Evolutionary conservation across 1,140 invertebrate species (phyloP), one percentile per base, ranked within the genome.

Genomic region (Acromyrmex heyeri): DNA sequence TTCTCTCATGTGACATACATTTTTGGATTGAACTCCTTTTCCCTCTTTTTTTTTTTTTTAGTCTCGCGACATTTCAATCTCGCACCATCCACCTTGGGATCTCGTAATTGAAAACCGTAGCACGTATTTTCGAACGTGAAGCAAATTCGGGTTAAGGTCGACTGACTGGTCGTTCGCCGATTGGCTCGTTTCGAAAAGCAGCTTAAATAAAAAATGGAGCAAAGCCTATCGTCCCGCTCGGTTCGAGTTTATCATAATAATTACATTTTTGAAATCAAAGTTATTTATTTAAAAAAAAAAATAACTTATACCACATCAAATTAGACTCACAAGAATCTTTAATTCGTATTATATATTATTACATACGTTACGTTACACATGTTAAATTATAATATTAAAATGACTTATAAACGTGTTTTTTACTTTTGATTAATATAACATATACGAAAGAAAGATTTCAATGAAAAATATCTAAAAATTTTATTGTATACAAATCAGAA

Each of bases 111-210:
- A 24, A 86, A 89, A 91, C 53, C 75, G 62, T 64, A 77, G 44
- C 65, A 78, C 53, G 81, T 87, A 87, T 86, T 90, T 91, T 87
- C 64, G 72, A 88, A 89, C 77, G 87, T 65, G 79, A 87, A 89
- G 89, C 61, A 88, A 90, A 93, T 92, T 91, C 88, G 69, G 92
- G 90, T 92, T 92, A 93, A 92, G 92, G 92, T 55, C 86, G 86
- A 59, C 14, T 21, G 12, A 81, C 38, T 73, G 86, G 67, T 70
- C 86, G 65, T 73, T 75, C 82, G 70, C 73, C 59, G 16, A 44
- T 64, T 61, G 21, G 69, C 57, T 73, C 61, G n/a, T 73, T 88
- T 86, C 50, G 44, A 69, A 10, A 59, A 79, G 75, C 64, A 30
- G 30, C 10, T 44, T 76, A 82, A 86, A 90, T 87, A 87, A 88